These are phyloP conservation scores for Callorhinus ursinus DNA, from an alignment of 2,113 vertebrate species.

Conservation along the genomic window DNA sequence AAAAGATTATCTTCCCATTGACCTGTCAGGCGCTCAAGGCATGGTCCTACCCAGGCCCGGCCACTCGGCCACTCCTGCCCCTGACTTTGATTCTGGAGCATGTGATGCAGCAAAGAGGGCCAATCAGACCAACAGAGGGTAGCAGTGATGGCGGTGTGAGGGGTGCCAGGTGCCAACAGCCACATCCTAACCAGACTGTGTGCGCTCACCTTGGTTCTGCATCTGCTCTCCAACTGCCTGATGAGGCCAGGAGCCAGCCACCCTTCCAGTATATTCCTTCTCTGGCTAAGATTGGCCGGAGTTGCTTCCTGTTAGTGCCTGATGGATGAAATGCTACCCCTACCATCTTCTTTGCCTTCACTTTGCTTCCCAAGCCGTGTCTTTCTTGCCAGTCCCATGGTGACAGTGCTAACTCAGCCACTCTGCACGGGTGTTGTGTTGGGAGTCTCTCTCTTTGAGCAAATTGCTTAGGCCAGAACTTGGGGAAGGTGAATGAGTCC, in stretches of 20 bases:
- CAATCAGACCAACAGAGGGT: background rate
- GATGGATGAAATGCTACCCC: background rate
- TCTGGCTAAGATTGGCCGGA: background rate
- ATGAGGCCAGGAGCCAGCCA: background rate
- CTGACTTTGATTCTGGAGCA: background rate
- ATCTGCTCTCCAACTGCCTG: background rate
- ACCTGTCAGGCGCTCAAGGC: background rate
- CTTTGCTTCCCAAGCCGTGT: background rate
- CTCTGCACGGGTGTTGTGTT: background rate
- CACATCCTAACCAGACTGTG: accelerated
- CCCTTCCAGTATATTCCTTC: background rate
- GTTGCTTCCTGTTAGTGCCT: background rate
- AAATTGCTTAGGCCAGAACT: background rate
- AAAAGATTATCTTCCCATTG: background rate
- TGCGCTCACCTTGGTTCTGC: background rate
- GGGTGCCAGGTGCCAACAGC: background rate
- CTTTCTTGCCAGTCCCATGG: accelerated
- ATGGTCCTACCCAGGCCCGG: background rate
- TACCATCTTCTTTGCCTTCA: background rate
- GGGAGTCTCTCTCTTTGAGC: background rate
- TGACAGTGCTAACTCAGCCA: background rate
- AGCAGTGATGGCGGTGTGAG: background rate
- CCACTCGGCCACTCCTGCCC: background rate
- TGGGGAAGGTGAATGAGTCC: background rate
- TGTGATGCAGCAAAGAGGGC: background rate